Base-by-base conservation (phyloP, 2,113 vertebrate species). In the Martes martes region DNA sequence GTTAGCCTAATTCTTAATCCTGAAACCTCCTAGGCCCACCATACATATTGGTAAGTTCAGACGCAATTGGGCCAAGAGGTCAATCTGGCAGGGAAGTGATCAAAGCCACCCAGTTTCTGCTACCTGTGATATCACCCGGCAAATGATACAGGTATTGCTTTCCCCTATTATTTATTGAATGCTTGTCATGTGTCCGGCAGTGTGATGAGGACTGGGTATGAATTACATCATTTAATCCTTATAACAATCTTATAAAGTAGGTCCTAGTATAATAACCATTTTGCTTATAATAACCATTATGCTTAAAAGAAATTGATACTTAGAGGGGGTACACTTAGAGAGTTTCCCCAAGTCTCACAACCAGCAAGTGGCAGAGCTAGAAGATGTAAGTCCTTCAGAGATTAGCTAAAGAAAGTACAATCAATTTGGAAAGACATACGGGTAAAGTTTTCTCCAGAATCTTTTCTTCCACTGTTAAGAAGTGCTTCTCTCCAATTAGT, bases 71-170 rank as follows among this genome's bases (percentile, higher is more conserved):
- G 36, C 42, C n/a, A 42, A 45, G 42, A n/a, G 24, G 14, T 93
- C 14, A 67, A 18, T 59, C 69, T 28, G 79, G 33, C 79, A 33
- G 5, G 10, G 15, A n/a, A 57, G 47, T 69, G 73, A 47, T 63
- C 63, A 33, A 52, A 47, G 59, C 39, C 5, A 19, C 7, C 88
- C 2, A 39, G 63, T 47, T 81, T 42, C 57, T 14, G 61, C 0
- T 69, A 0, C 28, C 19, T 5, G 23, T 19, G 45, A 97, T 88
- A 80, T 87, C 89, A 90, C 92, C 15, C 6, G 39, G 1, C 8
- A 39, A 24, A 39, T 52, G 4, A 6, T 59, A 3, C 0, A 2
- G 31, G 0, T 8, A 15, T 71, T 28, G 0, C 21, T 80, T 13
- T 1, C 0, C 36, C 2, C 63, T 45, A 10, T 24, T 42, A 7